Base-by-base conservation (phyloP, 2,888 invertebrate species). In the Limenitis camilla region DNA sequence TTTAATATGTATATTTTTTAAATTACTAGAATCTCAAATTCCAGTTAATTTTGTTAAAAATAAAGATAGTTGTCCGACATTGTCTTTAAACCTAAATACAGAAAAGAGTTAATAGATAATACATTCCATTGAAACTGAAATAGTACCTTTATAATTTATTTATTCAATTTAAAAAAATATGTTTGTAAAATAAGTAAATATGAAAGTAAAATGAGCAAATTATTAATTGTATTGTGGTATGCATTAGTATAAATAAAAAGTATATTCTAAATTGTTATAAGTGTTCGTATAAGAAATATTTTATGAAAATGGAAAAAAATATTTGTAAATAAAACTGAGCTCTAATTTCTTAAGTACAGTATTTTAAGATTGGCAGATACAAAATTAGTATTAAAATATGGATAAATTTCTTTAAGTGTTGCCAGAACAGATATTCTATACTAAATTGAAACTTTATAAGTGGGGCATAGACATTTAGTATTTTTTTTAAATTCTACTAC, bases 221-320 rank as follows among this genome's bases (percentile, higher is more conserved):
- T 3, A 35, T 42, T 38, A 38, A 44, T 19, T 30, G 40, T 44
- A 39, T 32, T 67, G 67, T 75, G 76, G 74, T 80, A 70, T 70
- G 67, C 65, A 67, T 71, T 74, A 74, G 65, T 60, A 59, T 56
- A 68, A 62, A 61, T 53, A 61, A 61, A 62, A 64, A 62, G 50
- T 78, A 81, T 83, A 85, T 85, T 85, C 84, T 84, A 86, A 86
- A 86, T 84, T 78, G 79, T 78, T 82, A 60, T 86, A 84, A 81
- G 84, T 85, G 84, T 85, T 86, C 82, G n/a, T n/a, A 79, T 80
- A 79, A 70, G 61, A 74, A 70, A 82, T 69, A 78, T 76, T 81
- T 77, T 81, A 82, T 76, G 74, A 56, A 51, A 72, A 72, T 66
- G 58, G 52, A 69, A 67, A 69, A 68, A 67, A 50, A 53, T 46